Conservation (phyloP, 2,797 vertebrate species). For the Pampus argenteus region DNA sequence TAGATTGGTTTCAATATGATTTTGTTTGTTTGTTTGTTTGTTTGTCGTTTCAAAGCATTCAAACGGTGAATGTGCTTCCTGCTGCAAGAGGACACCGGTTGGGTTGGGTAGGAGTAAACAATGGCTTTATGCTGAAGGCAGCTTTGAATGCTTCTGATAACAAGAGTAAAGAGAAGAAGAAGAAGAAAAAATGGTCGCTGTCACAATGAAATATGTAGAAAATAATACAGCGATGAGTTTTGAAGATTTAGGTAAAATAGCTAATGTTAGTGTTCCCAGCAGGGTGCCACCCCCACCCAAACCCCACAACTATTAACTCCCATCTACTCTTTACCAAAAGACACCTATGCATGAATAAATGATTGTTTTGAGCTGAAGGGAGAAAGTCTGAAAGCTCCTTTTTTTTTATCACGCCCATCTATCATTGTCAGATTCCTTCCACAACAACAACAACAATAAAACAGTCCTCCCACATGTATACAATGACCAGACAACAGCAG, state of each 20-base stretch:
- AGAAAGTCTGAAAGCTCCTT: constrained; percentile 9
- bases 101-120: no score
- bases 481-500: background rate
- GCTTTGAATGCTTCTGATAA: background rate
- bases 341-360: constrained; percentile 27
- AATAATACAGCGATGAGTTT: background rate
- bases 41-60: background rate
- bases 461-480: constrained; percentile 15
- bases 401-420: constrained; percentile 30
- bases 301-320: background rate
- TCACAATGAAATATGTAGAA: background rate
- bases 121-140: no score
- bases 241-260: no score
- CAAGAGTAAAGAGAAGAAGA: background rate
- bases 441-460: background rate
- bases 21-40: no score
- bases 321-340: constrained; percentile 1
- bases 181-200: background rate
- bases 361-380: constrained; percentile 15
- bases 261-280: no score
- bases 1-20: background rate
- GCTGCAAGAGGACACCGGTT: background rate
- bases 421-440: constrained; percentile 40
- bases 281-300: no score
- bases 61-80: background rate